These are phyloP conservation scores for Crioceris asparagi DNA, from an alignment of 2,888 invertebrate genomes.

Conservation along the genomic window DNA sequence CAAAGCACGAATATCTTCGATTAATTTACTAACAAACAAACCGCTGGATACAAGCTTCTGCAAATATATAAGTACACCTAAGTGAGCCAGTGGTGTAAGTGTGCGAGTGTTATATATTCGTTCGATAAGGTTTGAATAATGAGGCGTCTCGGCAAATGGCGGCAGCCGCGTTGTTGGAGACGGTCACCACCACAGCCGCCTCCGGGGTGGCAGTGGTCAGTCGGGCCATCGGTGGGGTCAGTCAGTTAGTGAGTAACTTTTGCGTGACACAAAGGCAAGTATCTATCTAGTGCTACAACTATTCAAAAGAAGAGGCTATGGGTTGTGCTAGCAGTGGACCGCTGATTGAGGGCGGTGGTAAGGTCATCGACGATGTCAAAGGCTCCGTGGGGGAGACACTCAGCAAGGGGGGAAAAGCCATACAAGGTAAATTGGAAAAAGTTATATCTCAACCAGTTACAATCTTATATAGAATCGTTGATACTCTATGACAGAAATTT, in stretches of 20 bases:
- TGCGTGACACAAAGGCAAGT: slow-evolving; percentile 6
- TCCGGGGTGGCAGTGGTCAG: slow-evolving; percentile 17
- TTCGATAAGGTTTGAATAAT: not conserved
- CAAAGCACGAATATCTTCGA: too few relatives aligned
- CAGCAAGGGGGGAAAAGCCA: slow-evolving; percentile 29
- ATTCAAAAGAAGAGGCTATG: slow-evolving; percentile 28
- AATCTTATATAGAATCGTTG: too few relatives aligned
- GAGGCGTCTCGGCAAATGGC: not conserved
- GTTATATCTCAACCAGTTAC: too few relatives aligned
- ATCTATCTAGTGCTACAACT: too few relatives aligned
- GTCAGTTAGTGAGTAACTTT: slow-evolving; percentile 10
- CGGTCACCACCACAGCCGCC: not conserved
- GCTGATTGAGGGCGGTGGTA: slow-evolving; percentile 32
- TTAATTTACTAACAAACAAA: too few relatives aligned
- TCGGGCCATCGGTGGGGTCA: slow-evolving; percentile 10
- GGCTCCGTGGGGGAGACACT: slow-evolving; percentile 31
- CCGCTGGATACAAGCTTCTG: too few relatives aligned
- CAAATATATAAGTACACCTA: too few relatives aligned
- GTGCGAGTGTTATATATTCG: too few relatives aligned
- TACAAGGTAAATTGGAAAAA: slow-evolving; percentile 33
- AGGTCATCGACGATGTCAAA: slow-evolving; percentile 32
- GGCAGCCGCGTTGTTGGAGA: not conserved
- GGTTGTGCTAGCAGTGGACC: slow-evolving; percentile 39
- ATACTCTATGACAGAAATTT: too few relatives aligned
- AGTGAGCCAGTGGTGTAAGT: too few relatives aligned